Evolutionary conservation across 2,797 vertebrate genomes (phyloP).

Genomic region (Ambastaia sidthimunki): DNA sequence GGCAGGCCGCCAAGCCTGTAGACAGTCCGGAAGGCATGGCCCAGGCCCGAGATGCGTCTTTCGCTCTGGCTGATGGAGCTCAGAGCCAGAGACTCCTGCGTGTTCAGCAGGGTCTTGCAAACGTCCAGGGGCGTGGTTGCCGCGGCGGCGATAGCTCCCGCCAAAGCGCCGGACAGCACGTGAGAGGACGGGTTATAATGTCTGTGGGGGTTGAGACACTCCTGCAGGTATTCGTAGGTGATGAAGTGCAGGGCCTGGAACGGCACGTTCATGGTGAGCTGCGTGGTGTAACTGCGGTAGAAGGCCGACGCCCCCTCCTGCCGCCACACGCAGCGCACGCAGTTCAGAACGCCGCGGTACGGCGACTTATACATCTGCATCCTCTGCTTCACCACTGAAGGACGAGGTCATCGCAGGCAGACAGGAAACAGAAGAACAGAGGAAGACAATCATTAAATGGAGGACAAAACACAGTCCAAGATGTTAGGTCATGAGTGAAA

Average conservation of each 20-base stretch:
- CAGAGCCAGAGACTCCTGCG: constrained; percentile 89
- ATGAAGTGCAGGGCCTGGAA: constrained; percentile 99
- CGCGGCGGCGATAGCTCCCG: constrained; percentile 93
- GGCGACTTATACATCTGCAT: constrained; percentile 99
- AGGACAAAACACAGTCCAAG: no score
- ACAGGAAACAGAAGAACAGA: not conserved
- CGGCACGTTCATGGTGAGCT: constrained; percentile 98
- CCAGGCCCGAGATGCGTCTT: constrained; percentile 94
- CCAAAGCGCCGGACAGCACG: constrained; percentile 90
- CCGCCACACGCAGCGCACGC: constrained; percentile 85
- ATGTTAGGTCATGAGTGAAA: constrained; percentile 47
- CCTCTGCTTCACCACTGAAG: constrained; percentile 94
- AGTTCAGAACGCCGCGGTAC: constrained; percentile 90
- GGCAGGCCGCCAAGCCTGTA: constrained; percentile 94
- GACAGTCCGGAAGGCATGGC: constrained; percentile 96
- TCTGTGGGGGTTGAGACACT: constrained; percentile 95
- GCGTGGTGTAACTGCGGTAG: constrained; percentile 98
- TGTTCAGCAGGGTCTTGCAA: constrained; percentile 99
- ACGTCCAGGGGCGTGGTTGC: constrained; percentile 95
- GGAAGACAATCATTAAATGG: not conserved
- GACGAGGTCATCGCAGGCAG: not conserved
- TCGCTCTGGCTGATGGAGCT: constrained; percentile 78
- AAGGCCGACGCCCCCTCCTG: constrained; percentile 91
- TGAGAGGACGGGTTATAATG: constrained; percentile 95
- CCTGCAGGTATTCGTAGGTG: constrained; percentile 97